phyloP scores from a whole-genome alignment of 2,888 invertebrate species.

The Hemithea aestivaria region DNA sequence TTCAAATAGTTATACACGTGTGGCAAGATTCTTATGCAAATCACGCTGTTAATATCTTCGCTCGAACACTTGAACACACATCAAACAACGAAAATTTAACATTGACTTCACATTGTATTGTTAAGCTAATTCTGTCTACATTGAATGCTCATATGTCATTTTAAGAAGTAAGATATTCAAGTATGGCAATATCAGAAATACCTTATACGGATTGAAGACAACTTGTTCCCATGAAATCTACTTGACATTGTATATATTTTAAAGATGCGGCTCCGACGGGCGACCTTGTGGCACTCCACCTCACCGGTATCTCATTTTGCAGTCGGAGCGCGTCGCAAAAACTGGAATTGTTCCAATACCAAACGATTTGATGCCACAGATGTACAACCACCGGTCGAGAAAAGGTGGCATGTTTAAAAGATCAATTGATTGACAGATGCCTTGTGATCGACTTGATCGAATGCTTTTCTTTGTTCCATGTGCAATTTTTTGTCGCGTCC shows the following conservation, averaged over 20 bases:
- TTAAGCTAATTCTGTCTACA: conserved; percentile 15
- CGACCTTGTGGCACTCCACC: conserved; percentile 56
- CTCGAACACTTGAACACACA: conserved; percentile 22
- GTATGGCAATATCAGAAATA: conserved; percentile 5
- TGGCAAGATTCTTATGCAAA: conserved; percentile 19
- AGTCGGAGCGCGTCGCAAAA: conserved; percentile 46
- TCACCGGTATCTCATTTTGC: conserved; percentile 33
- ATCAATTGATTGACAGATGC: conserved; percentile 22
- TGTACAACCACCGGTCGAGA: conserved; percentile 19
- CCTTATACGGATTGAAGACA: conserved; percentile 10
- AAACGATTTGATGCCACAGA: conserved; percentile 34
- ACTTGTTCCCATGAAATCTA: conserved; percentile 13
- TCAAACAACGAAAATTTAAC: conserved; percentile 19
- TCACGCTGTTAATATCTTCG: conserved; percentile 14
- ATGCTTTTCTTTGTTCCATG: conserved; percentile 14
- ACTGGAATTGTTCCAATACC: conserved; percentile 49
- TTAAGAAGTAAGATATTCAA: conserved; percentile 1
- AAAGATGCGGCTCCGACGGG: conserved; percentile 33
- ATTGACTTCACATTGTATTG: conserved; percentile 17
- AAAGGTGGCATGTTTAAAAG: conserved; percentile 24
- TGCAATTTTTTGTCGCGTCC: neutral
- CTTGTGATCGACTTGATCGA: conserved; percentile 16
- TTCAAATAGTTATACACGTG: conserved; percentile 4
- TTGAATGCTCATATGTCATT: conserved; percentile 2
- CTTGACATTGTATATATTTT: conserved; percentile 21